These are phyloP conservation scores for Diceros bicornis DNA, from an alignment of 2,797 vertebrate genomes.

Conservation along the genomic window DNA sequence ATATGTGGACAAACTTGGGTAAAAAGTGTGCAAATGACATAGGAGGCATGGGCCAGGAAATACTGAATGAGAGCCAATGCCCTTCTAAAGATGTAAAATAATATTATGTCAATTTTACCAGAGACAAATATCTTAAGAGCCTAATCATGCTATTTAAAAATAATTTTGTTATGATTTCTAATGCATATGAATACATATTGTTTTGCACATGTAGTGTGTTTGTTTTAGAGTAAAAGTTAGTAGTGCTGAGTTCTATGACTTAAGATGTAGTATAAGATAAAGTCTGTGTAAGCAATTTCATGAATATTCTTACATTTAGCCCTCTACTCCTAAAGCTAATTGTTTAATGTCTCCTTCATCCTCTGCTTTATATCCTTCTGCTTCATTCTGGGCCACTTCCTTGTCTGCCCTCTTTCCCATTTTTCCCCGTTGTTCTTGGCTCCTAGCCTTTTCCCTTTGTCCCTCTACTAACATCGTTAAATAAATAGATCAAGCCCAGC, in stretches of 20 bases:
- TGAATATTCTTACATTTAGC: not conserved
- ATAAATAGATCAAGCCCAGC: not conserved
- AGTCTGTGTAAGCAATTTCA: not conserved
- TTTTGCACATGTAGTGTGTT: not conserved
- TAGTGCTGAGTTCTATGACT: conserved; percentile 50
- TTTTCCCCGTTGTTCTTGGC: not conserved
- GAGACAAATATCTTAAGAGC: not conserved
- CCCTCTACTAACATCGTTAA: not conserved
- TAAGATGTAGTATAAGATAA: not conserved
- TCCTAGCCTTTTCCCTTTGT: not conserved
- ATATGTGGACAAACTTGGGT: not conserved
- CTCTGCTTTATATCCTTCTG: not conserved
- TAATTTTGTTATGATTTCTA: conserved; percentile 49
- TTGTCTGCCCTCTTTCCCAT: not conserved
- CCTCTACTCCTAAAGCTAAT: not conserved
- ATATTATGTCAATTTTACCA: conserved; percentile 41
- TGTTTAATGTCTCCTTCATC: not conserved
- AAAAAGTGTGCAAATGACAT: not conserved
- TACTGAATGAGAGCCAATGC: not conserved
- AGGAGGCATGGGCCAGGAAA: not conserved
- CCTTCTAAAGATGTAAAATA: conserved; percentile 45
- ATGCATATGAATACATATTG: not conserved
- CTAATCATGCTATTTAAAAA: conserved; percentile 21
- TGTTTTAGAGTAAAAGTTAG: conserved; percentile 36
- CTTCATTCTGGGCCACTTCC: not conserved